A percentile compares a stretch with the other conserved stretches of the same genome.
Conservation (phyloP, 2,113 vertebrate genomes). For the Lagenorhynchus albirostris region DNA sequence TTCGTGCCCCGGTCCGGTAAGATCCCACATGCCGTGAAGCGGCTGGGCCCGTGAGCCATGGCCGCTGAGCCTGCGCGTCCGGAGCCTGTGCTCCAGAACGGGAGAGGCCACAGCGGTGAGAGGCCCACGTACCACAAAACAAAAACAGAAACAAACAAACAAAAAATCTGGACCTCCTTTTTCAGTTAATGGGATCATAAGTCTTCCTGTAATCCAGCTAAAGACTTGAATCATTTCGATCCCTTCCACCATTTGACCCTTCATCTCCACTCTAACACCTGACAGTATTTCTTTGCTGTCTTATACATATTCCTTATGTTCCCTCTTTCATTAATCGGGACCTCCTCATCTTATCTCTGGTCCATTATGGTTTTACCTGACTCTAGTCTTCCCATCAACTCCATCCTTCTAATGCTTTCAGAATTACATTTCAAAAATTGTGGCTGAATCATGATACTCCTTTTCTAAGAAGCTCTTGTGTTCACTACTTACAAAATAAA, state of each 20-base stretch:
- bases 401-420: not conserved
- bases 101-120: too few species aligned
- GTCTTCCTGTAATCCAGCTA: not conserved
- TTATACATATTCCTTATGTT: not conserved
- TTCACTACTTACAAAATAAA: conserved; percentile 21
- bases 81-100: too few species aligned
- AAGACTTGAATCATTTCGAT: not conserved
- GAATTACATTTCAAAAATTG: not conserved
- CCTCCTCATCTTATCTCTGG: not conserved
- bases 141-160: too few species aligned
- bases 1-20: too few species aligned
- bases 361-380: not conserved
- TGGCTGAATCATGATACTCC: not conserved
- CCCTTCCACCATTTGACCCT: not conserved
- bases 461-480: not conserved
- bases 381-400: not conserved
- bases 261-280: not conserved
- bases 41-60: too few species aligned
- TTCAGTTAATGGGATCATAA: not conserved
- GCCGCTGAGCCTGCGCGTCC: too few species aligned
- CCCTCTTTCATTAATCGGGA: not conserved
- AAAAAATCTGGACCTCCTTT: not conserved
- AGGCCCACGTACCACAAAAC: too few species aligned
- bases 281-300: not conserved
- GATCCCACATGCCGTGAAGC: too few species aligned